Evolutionary conservation across 2,113 vertebrate genomes (phyloP).

Genomic region (Sceloporus undulatus): DNA sequence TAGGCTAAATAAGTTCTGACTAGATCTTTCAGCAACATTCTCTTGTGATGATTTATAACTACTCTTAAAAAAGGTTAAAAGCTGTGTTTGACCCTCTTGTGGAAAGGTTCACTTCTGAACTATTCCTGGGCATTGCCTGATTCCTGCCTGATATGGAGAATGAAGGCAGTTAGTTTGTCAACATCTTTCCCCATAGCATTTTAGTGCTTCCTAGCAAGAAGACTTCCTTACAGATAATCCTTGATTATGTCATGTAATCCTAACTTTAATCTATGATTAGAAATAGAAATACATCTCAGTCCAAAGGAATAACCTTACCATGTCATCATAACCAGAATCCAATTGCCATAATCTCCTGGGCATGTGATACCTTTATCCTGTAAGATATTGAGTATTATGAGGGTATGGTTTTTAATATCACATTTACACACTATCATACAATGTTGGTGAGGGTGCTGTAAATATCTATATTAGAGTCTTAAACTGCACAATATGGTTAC

Average conservation of each 20-base stretch:
- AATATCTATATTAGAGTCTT: constrained; percentile 11
- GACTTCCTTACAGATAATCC: constrained; percentile 25
- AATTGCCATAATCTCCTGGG: constrained; percentile 29
- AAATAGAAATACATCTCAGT: constrained; percentile 21
- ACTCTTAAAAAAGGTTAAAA: neutral
- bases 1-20: neutral
- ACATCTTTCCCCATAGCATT: neutral
- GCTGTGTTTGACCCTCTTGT: neutral
- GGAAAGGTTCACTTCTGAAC: neutral
- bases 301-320: constrained; percentile 8
- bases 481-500: constrained; percentile 12
- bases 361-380: constrained; percentile 26
- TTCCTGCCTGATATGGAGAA: neutral
- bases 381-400: constrained; percentile 5
- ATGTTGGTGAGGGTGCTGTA: neutral
- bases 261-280: constrained; percentile 33
- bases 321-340: constrained; percentile 29
- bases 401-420: constrained; percentile 6
- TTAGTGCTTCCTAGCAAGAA: constrained; percentile 7
- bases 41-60: neutral
- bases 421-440: neutral
- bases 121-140: neutral
- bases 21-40: neutral
- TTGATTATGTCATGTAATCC: constrained; percentile 31
- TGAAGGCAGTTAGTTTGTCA: neutral